Conservation (phyloP, 2,113 vertebrate species). For the Brachionichthys hirsutus region DNA sequence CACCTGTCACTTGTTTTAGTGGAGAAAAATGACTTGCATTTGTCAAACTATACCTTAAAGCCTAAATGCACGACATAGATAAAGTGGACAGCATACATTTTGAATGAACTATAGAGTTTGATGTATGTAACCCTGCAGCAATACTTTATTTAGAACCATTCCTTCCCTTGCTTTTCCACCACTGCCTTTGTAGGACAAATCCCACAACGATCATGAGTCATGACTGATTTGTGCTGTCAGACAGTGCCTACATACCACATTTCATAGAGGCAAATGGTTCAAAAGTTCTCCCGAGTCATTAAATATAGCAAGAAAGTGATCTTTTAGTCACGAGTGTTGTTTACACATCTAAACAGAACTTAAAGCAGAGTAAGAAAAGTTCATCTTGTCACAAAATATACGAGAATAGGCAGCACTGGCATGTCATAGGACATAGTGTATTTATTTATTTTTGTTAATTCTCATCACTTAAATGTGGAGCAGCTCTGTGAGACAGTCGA, state of each 20-base stretch:
- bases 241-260: conserved; percentile 42
- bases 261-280: conserved; percentile 47
- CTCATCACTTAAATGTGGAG: conserved; percentile 49
- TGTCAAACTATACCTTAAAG: conserved; percentile 50
- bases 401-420: conserved; percentile 3
- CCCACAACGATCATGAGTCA: conserved; percentile 59
- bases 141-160: conserved; percentile 63
- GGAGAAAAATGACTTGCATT: conserved; percentile 61
- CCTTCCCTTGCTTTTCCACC: conserved; percentile 43
- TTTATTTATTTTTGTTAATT: conserved; percentile 44
- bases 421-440: conserved; percentile 11
- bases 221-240: conserved; percentile 60
- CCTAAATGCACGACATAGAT: conserved; percentile 58
- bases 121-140: conserved; percentile 60
- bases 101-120: conserved; percentile 63
- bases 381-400: conserved; percentile 31
- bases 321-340: conserved; percentile 10
- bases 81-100: conserved; percentile 61
- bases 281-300: conserved; percentile 49
- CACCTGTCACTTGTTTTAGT: conserved; percentile 54
- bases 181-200: conserved; percentile 48
- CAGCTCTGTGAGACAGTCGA: conserved; percentile 58
- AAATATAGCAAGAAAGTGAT: conserved; percentile 44
- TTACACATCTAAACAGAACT: conserved; percentile 25
- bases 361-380: conserved; percentile 28